These are phyloP conservation scores for Drosophila recens DNA, from an alignment of 2,888 invertebrate species.

Conservation along the genomic window DNA sequence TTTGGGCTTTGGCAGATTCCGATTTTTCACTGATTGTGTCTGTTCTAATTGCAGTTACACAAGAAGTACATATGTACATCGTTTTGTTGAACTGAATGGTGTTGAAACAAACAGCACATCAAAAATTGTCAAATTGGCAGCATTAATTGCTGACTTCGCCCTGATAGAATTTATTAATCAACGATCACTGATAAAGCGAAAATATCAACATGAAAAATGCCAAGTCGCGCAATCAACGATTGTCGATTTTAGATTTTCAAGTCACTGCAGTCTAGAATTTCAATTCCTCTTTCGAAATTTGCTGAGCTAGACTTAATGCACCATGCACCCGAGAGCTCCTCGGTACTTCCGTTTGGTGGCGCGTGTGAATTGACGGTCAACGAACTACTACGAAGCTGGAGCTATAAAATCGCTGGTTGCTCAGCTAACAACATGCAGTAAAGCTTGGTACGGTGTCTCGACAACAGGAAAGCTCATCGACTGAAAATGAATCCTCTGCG, in stretches of 20 bases:
- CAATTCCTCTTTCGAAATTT: constrained; percentile 31
- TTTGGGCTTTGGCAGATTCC: neutral
- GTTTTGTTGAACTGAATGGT: neutral
- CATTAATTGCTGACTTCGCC: constrained; percentile 33
- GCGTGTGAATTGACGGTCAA: constrained; percentile 34
- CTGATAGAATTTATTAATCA: constrained; percentile 8
- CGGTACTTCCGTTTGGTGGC: constrained; percentile 37
- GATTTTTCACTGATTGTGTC: neutral
- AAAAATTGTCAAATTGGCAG: constrained; percentile 31
- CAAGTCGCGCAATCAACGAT: constrained; percentile 23
- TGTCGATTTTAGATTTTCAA: constrained; percentile 18
- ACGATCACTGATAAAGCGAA: constrained; percentile 39
- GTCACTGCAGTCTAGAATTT: constrained; percentile 36
- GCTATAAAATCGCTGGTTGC: constrained; percentile 55
- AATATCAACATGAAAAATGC: constrained; percentile 26
- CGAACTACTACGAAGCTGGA: constrained; percentile 13
- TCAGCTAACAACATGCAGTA: constrained; percentile 57
- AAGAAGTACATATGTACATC: constrained; percentile 2
- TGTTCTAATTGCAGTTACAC: constrained; percentile 14
- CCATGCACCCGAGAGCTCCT: constrained; percentile 13
- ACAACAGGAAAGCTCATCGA: constrained; percentile 22
- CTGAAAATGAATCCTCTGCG: constrained; percentile 72
- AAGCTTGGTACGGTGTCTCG: constrained; percentile 57
- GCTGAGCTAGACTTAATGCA: constrained; percentile 44
- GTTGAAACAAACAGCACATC: constrained; percentile 20